phyloP scores from a whole-genome alignment of 2,888 invertebrate genomes.

The Actias luna region DNA sequence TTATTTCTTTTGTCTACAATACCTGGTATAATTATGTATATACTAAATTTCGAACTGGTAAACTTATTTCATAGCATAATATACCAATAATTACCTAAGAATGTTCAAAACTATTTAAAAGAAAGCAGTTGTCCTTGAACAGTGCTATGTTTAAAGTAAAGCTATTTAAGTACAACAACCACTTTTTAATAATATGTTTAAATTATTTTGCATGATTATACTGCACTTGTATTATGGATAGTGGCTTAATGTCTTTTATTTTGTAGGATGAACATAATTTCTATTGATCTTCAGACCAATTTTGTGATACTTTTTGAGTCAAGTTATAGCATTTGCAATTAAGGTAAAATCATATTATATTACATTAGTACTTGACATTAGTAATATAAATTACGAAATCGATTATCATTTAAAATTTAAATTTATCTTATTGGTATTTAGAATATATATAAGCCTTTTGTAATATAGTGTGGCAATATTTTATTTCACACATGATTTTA shows the following conservation, averaged over 20 bases:
- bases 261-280: neutral
- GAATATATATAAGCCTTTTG: too few relatives aligned
- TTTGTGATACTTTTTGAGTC: constrained; percentile 7
- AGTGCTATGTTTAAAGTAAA: neutral
- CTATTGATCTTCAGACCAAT: constrained; percentile 1
- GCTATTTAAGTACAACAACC: neutral
- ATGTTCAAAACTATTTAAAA: neutral
- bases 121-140: neutral
- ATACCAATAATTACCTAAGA: neutral
- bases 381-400: too few relatives aligned
- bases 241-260: neutral
- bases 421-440: too few relatives aligned
- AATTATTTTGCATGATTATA: neutral
- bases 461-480: too few relatives aligned
- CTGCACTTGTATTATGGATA: neutral
- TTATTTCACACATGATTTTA: too few relatives aligned
- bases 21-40: neutral
- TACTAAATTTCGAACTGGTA: neutral
- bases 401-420: too few relatives aligned
- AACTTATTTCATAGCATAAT: neutral
- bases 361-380: too few relatives aligned
- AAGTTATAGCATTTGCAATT: neutral
- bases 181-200: neutral
- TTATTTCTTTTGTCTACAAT: neutral
- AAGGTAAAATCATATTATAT: too few relatives aligned